A percentile compares a stretch with the other conserved stretches of the same genome.
phyloP scores from a whole-genome alignment of 2,113 vertebrate genomes.

The Pygoscelis antarcticus region DNA sequence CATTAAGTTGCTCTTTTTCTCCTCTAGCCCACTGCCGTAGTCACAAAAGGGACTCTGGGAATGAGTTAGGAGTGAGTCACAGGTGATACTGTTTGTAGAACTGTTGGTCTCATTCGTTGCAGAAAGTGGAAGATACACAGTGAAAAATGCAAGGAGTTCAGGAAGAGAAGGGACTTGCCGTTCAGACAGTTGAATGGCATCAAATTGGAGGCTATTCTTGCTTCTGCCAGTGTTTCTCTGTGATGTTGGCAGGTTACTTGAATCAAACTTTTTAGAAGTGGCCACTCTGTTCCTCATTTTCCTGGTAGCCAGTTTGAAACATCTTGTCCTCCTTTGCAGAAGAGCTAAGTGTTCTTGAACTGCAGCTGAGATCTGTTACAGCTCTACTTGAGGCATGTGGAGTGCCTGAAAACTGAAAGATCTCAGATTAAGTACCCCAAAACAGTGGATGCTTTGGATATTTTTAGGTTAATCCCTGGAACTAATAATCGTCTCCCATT shows the following conservation, averaged over 20 bases:
- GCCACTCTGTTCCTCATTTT: neutral
- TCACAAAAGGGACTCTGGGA: neutral
- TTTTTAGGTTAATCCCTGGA: conserved; percentile 43
- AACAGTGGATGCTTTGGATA: conserved; percentile 5
- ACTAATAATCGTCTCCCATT: conserved; percentile 13
- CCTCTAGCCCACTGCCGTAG: neutral
- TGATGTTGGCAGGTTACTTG: neutral
- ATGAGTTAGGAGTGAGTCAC: neutral
- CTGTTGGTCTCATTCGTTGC: neutral
- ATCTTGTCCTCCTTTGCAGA: neutral
- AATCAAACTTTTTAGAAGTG: neutral
- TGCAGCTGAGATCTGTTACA: neutral
- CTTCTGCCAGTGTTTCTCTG: neutral
- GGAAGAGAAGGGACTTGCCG: neutral
- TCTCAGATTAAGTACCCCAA: neutral
- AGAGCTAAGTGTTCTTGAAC: neutral
- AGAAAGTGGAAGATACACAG: neutral
- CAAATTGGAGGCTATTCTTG: neutral
- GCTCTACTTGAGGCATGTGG: neutral
- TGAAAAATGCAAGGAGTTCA: neutral
- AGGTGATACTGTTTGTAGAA: neutral
- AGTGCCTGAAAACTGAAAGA: conserved; percentile 1
- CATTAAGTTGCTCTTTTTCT: neutral
- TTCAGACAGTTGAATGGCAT: neutral
- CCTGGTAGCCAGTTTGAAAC: neutral